A percentile compares a stretch with the other conserved stretches of the same genome.
phyloP scores from a whole-genome alignment of 2,888 invertebrate species.

The Cryptops parisi region DNA sequence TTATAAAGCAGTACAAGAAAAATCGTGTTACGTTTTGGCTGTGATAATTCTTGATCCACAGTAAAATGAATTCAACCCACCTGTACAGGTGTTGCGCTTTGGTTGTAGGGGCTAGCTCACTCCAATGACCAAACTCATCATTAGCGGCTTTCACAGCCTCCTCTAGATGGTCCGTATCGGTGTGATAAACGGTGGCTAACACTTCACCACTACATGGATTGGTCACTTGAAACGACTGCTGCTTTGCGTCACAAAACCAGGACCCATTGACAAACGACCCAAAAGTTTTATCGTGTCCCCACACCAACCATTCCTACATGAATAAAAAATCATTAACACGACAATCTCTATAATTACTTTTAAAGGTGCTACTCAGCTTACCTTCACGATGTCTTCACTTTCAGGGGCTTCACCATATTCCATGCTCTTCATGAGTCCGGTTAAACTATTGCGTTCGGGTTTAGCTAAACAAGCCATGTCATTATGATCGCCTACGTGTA shows the following conservation, averaged over 20 bases:
- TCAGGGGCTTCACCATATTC: conserved; percentile 2
- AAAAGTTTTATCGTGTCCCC: conserved; percentile 1
- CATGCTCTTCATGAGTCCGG: background rate
- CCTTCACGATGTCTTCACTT: background rate
- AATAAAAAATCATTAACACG: background rate
- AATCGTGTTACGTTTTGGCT: too few relatives aligned
- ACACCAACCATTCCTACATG: conserved; percentile 3
- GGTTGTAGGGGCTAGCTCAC: background rate
- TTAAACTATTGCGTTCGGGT: background rate
- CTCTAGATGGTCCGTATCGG: background rate
- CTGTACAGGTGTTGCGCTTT: background rate
- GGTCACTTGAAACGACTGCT: background rate
- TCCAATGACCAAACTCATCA: background rate
- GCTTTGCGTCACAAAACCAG: background rate
- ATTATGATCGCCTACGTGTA: too few relatives aligned
- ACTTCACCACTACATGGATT: background rate
- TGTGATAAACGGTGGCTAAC: background rate
- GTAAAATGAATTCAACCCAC: too few relatives aligned
- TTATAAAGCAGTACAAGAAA: too few relatives aligned
- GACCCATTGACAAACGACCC: conserved; percentile 1
- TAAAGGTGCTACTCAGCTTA: too few relatives aligned
- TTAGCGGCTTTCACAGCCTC: background rate
- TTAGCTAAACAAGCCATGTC: too few relatives aligned
- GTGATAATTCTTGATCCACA: too few relatives aligned
- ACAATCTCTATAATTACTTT: background rate